These are phyloP conservation scores for Stichopus horrens DNA, from an alignment of 53 echinoderm and acorn worm species.

Conservation along the genomic window DNA sequence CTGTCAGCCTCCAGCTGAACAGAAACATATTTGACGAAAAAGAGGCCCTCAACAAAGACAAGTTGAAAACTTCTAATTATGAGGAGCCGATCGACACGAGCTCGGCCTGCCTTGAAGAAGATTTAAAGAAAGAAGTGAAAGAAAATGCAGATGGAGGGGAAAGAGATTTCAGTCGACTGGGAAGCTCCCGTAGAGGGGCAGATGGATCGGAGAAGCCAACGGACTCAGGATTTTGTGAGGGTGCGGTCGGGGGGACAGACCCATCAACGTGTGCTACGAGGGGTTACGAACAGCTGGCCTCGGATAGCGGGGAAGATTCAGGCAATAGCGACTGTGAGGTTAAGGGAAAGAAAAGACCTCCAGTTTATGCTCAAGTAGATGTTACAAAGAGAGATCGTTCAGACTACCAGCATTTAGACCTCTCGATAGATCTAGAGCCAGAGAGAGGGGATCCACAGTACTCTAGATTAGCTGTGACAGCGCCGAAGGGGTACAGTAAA, in stretches of 20 bases:
- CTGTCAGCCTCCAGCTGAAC: background rate
- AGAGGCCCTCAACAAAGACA: slow-evolving; percentile 36
- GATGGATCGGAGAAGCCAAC: slow-evolving; percentile 35
- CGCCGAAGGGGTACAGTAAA: slow-evolving; percentile 15
- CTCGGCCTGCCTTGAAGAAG: background rate
- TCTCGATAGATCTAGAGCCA: background rate
- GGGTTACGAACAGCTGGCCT: slow-evolving; percentile 26
- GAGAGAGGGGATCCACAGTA: slow-evolving; percentile 28
- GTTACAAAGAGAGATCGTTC: background rate
- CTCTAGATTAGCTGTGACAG: background rate
- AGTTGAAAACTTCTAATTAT: slow-evolving; percentile 20
- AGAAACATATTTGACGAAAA: slow-evolving; percentile 45
- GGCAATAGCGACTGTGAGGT: slow-evolving; percentile 12
- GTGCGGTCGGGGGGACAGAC: slow-evolving; percentile 21
- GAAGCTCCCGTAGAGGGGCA: background rate
- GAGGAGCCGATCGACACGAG: slow-evolving; percentile 15
- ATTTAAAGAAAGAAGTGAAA: slow-evolving; percentile 21
- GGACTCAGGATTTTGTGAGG: slow-evolving; percentile 41
- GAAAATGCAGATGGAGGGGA: background rate
- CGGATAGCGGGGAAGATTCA: slow-evolving; percentile 12
- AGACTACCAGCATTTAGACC: slow-evolving; percentile 31
- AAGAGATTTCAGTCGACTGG: slow-evolving; percentile 2
- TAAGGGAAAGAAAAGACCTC: background rate
- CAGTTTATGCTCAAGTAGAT: slow-evolving; percentile 34
- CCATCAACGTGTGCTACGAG: slow-evolving; percentile 4